Evolutionary conservation across 92 coral and sea anemone species (phyloP).

Genomic region (Porites rus): DNA sequence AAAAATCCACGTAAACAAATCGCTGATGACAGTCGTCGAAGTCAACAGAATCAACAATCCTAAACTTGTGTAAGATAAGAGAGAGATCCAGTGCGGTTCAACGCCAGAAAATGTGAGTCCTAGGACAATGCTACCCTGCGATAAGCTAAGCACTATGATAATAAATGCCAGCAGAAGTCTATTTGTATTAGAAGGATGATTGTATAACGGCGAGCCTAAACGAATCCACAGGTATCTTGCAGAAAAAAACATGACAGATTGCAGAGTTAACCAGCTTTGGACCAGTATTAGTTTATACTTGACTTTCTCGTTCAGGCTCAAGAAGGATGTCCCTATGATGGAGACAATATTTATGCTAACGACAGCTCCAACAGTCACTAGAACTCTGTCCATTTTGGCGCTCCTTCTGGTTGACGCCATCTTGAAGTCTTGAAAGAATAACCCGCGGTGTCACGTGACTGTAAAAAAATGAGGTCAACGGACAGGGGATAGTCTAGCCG

Average conservation of each 20-base stretch:
- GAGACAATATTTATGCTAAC: conserved; percentile 74
- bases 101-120: conserved; percentile 80
- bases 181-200: conserved; percentile 42
- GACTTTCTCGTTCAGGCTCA: conserved; percentile 69
- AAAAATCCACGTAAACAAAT: conserved; percentile 46
- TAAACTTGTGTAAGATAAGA: conserved; percentile 66
- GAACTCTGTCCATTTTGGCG: conserved; percentile 43
- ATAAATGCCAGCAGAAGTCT: conserved; percentile 50
- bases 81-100: conserved; percentile 82
- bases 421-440: neutral
- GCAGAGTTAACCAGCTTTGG: conserved; percentile 67
- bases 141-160: conserved; percentile 57
- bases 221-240: conserved; percentile 82
- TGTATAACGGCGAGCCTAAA: conserved; percentile 64
- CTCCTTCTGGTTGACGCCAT: conserved; percentile 60
- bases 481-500: too few species aligned
- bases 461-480: too few species aligned
- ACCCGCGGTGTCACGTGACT: too few species aligned
- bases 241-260: conserved; percentile 69
- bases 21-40: conserved; percentile 60
- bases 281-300: conserved; percentile 74
- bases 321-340: conserved; percentile 71
- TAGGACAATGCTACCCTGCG: conserved; percentile 78
- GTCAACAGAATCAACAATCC: conserved; percentile 71
- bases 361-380: conserved; percentile 66